Evolutionary conservation across 2,113 vertebrate species (phyloP).

Genomic region (Montifringilla adamsi): DNA sequence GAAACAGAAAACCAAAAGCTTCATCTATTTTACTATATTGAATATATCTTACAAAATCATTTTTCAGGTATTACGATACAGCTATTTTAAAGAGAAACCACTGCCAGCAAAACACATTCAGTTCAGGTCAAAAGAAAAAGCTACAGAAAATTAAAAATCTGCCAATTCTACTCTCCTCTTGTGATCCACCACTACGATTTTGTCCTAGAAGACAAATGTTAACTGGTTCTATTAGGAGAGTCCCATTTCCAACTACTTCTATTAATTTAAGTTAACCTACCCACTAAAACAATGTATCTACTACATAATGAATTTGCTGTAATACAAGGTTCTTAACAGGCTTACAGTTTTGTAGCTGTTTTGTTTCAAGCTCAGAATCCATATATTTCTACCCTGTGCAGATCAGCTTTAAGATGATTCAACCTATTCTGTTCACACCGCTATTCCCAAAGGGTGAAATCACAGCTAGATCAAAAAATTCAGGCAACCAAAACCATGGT

Average conservation of each 20-base stretch:
- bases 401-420: not conserved
- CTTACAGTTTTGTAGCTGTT: not conserved
- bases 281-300: not conserved
- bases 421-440: not conserved
- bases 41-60: not conserved
- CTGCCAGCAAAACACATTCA: not conserved
- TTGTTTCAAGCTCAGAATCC: not conserved
- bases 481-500: not conserved
- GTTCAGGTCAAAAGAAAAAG: not conserved
- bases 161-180: not conserved
- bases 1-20: not conserved
- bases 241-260: not conserved
- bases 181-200: not conserved
- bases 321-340: not conserved
- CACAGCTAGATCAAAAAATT: not conserved
- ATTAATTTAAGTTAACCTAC: not conserved
- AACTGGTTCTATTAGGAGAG: not conserved
- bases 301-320: not conserved
- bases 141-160: not conserved
- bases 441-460: not conserved
- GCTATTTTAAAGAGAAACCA: not conserved
- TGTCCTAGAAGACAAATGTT: not conserved
- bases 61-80: not conserved
- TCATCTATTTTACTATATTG: not conserved
- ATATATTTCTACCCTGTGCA: fast-evolving